Evolutionary conservation across 1,140 invertebrate species (phyloP).

Genomic region (Archegozetes longisetosus): DNA sequence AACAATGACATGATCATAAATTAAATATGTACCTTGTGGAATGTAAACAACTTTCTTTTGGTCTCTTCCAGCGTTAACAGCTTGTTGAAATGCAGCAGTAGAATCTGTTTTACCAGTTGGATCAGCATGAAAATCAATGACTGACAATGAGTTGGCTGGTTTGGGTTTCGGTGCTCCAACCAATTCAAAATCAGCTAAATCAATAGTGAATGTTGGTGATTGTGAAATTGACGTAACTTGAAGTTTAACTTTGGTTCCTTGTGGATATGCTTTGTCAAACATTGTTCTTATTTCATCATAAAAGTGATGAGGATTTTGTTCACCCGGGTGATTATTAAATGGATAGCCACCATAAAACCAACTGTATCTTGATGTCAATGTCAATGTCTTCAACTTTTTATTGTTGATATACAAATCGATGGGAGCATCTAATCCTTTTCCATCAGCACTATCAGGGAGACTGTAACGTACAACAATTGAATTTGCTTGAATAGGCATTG

Average conservation of each 20-base stretch:
- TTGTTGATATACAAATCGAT: not conserved
- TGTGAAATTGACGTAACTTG: not conserved
- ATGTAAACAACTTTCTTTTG: not conserved
- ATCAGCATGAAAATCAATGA: not conserved
- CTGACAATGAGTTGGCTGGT: not conserved
- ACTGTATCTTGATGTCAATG: not conserved
- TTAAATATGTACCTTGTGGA: no score
- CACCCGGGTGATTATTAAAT: not conserved
- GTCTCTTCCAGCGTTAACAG: not conserved
- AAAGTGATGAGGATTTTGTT: not conserved
- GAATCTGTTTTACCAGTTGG: no score
- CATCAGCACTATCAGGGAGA: not conserved
- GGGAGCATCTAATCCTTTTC: not conserved
- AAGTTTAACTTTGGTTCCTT: not conserved
- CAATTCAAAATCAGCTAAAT: slow-evolving; percentile 11
- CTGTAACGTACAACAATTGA: no score
- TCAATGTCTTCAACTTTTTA: not conserved
- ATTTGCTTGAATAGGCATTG: no score
- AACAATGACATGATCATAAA: not conserved
- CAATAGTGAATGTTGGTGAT: slow-evolving; percentile 3
- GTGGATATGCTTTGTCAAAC: not conserved
- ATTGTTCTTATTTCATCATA: not conserved
- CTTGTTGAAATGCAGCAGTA: slow-evolving; percentile 4
- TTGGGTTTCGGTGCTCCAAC: not conserved
- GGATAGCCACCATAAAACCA: not conserved